phyloP scores from a whole-genome alignment of 2,888 invertebrate species.

The Leucoptera coffeella region DNA sequence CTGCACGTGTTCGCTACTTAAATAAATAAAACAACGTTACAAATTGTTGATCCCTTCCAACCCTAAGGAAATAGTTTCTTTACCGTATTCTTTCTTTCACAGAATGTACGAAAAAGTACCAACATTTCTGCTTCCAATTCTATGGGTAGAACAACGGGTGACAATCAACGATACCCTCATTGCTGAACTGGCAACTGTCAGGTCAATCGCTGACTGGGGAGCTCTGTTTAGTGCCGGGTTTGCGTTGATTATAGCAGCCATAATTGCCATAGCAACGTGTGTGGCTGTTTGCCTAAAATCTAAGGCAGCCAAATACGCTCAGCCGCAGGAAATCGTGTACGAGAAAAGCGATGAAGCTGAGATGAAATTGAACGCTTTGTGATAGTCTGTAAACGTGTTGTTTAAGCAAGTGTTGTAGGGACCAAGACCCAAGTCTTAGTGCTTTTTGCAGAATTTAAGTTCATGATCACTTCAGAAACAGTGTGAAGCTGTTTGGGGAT shows the following conservation, averaged over 20 bases:
- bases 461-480: too few relatives aligned
- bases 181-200: conserved; percentile 35
- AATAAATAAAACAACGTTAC: too few relatives aligned
- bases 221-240: conserved; percentile 22
- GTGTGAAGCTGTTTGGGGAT: too few relatives aligned
- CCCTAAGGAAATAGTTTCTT: too few relatives aligned
- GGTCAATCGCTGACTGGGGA: conserved; percentile 31
- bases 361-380: conserved; percentile 25
- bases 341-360: conserved; percentile 30
- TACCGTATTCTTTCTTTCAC: conserved; percentile 14
- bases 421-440: background rate
- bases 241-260: conserved; percentile 44
- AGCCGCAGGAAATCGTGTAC: conserved; percentile 12
- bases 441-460: too few relatives aligned
- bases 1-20: too few relatives aligned
- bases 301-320: conserved; percentile 14
- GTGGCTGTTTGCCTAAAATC: conserved; percentile 11
- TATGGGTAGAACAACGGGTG: conserved; percentile 74
- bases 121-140: conserved; percentile 63
- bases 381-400: too few relatives aligned
- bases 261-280: conserved; percentile 32
- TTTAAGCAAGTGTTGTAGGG: conserved; percentile 2
- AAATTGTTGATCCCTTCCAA: too few relatives aligned
- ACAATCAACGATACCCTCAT: conserved; percentile 51
- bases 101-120: conserved; percentile 65